Evolutionary conservation across 2,888 invertebrate genomes (phyloP).

Genomic region (Ecliptopera silaceata): DNA sequence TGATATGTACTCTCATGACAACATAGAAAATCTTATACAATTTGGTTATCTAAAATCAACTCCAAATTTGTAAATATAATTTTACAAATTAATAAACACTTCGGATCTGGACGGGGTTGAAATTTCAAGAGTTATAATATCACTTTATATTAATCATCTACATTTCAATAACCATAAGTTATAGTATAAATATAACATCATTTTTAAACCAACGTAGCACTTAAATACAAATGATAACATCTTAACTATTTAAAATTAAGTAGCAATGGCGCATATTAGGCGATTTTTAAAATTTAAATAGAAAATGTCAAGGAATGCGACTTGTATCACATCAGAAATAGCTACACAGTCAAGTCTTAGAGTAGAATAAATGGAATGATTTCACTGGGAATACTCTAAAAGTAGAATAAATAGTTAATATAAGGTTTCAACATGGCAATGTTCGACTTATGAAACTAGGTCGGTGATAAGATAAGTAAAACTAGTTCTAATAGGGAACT

Average conservation of each 20-base stretch:
- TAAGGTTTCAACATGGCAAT: constrained; percentile 26
- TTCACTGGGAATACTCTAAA: constrained; percentile 22
- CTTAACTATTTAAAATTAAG: constrained; percentile 25
- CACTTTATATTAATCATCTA: constrained; percentile 20
- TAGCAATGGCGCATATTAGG: constrained; percentile 30
- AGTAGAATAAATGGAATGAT: constrained; percentile 34
- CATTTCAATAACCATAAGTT: constrained; percentile 20
- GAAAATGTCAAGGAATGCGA: constrained; percentile 35
- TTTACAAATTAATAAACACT: constrained; percentile 33
- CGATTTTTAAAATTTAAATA: constrained; percentile 16
- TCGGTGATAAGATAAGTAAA: constrained; percentile 25
- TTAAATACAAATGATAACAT: constrained; percentile 14
- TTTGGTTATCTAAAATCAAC: constrained; percentile 12
- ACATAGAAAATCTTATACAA: constrained; percentile 3
- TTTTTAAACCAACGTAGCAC: constrained; percentile 15
- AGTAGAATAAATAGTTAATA: constrained; percentile 13
- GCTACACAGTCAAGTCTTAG: constrained; percentile 19
- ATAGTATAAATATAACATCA: constrained; percentile 18
- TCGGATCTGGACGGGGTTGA: constrained; percentile 48
- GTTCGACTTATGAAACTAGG: constrained; percentile 21
- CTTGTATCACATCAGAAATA: constrained; percentile 31
- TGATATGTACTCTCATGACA: not conserved
- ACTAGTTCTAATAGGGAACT: constrained; percentile 1
- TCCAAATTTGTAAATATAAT: constrained; percentile 37
- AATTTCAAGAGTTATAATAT: constrained; percentile 36